phyloP scores from a whole-genome alignment of 2,113 vertebrate genomes.

The Chamaetylas fuelleborni region DNA sequence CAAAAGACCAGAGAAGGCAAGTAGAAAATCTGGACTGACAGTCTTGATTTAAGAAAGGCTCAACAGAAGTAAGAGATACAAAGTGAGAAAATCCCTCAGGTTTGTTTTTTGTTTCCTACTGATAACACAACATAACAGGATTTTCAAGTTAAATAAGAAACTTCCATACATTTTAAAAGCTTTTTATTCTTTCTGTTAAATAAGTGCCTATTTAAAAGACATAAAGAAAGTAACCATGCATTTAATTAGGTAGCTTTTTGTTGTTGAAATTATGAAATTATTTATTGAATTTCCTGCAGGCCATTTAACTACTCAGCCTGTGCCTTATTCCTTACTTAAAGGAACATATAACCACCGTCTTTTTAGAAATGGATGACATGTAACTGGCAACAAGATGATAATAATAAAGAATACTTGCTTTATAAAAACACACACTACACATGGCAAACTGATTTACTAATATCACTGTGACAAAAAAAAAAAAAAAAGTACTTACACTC shows the following conservation, averaged over 20 bases:
- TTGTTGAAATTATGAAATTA: background rate
- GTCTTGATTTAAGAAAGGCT: background rate
- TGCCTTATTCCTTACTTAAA: background rate
- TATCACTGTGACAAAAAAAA: background rate
- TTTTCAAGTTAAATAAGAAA: background rate
- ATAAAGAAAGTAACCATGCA: background rate
- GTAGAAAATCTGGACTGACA: background rate
- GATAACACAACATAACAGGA: background rate
- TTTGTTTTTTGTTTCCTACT: background rate
- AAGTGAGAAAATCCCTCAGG: background rate
- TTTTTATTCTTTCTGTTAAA: background rate
- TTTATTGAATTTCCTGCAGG: background rate
- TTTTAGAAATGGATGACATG: background rate
- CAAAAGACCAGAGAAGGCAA: background rate
- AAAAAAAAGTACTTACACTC: conserved; percentile 68
- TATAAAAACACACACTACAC: background rate
- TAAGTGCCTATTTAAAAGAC: background rate
- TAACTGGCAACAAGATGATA: background rate
- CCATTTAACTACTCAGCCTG: background rate
- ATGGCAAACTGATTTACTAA: background rate
- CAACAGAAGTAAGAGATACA: background rate
- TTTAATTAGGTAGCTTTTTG: background rate
- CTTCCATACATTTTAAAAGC: background rate
- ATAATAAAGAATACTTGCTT: background rate
- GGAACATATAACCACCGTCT: background rate